Conservation (phyloP, 1,140 invertebrate genomes). For the Eciton burchellii region DNA sequence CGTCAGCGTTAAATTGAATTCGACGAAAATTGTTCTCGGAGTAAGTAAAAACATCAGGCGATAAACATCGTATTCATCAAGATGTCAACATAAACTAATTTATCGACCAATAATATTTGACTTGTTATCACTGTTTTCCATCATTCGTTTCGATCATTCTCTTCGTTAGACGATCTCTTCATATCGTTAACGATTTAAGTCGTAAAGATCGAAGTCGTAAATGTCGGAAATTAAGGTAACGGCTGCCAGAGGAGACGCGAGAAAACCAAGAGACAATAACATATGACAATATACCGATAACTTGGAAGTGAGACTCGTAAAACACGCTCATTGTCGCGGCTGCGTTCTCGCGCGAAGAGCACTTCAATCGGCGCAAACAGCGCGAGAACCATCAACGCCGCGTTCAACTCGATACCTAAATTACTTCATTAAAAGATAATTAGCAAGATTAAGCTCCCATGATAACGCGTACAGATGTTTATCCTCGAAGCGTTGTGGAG, state of each 20-base stretch:
- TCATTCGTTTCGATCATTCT: too few relatives aligned
- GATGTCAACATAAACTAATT: too few relatives aligned
- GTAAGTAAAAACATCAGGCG: background rate
- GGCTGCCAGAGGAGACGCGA: background rate
- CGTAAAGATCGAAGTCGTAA: background rate
- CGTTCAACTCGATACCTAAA: constrained; percentile 59
- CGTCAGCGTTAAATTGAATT: constrained; percentile 12
- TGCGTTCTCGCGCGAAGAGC: background rate
- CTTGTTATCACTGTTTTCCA: too few relatives aligned
- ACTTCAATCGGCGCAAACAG: constrained; percentile 46
- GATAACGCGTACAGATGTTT: constrained; percentile 16
- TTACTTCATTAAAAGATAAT: constrained; percentile 66
- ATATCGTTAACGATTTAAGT: too few relatives aligned
- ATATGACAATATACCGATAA: background rate
- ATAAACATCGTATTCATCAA: constrained; percentile 20
- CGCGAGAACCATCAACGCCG: background rate
- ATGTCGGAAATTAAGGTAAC: background rate
- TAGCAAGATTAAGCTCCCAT: constrained; percentile 40
- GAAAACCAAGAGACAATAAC: background rate
- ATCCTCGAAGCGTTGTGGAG: background rate
- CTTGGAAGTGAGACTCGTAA: background rate
- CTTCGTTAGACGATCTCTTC: too few relatives aligned
- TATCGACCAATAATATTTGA: too few relatives aligned
- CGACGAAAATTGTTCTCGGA: background rate
- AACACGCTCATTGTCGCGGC: background rate